These are phyloP conservation scores for Acanthiza pusilla DNA, from an alignment of 2,797 vertebrate genomes.

Conservation along the genomic window DNA sequence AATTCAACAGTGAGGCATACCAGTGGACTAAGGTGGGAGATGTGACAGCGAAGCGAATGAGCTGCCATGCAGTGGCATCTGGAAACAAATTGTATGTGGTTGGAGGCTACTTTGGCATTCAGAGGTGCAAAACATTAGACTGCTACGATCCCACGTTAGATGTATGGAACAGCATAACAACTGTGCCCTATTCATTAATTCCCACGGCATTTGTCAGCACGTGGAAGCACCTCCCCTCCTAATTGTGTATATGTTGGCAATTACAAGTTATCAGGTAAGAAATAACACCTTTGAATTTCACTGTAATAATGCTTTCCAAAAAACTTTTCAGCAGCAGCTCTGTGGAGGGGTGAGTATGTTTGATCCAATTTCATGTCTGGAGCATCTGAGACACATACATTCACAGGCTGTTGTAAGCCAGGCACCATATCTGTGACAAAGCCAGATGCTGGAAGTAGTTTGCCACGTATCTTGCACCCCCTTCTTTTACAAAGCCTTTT, in stretches of 20 bases:
- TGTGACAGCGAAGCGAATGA: conserved; percentile 97
- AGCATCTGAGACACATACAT: background rate
- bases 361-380: background rate
- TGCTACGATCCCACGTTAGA: conserved; percentile 96
- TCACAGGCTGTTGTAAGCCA: background rate
- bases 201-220: conserved; percentile 98
- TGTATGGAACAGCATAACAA: conserved; percentile 97
- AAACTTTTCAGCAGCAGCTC: background rate
- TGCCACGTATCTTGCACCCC: rapidly evolving
- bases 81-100: conserved; percentile 98
- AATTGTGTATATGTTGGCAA: conserved; percentile 25
- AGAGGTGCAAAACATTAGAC: conserved; percentile 97
- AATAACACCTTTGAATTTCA: background rate
- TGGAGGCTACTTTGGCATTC: conserved; percentile 98
- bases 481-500: background rate
- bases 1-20: conserved; percentile 96
- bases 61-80: conserved; percentile 97
- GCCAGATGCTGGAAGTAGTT: background rate
- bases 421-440: background rate
- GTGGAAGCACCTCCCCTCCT: conserved; percentile 97
- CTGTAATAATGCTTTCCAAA: background rate
- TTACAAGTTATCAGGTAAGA: conserved; percentile 64
- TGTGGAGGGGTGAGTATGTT: background rate
- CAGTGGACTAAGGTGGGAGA: conserved; percentile 99
- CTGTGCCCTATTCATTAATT: conserved; percentile 96